phyloP scores from a whole-genome alignment of 2,888 invertebrate genomes.

The Caenorhabditis panamensis region DNA sequence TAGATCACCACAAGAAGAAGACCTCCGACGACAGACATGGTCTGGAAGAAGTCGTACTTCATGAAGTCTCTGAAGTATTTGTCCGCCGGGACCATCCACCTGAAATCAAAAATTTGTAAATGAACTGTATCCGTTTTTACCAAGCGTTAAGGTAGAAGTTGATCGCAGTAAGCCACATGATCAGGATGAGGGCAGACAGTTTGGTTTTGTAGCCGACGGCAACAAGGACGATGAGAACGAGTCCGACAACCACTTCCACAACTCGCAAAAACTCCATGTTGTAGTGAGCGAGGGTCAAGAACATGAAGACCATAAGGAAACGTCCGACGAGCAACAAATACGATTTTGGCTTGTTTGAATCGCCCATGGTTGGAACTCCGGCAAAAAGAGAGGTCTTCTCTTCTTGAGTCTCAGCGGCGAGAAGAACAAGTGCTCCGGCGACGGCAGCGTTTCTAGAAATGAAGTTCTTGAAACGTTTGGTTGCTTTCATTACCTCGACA shows the following conservation, averaged over 20 bases:
- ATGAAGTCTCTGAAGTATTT: constrained; percentile 98
- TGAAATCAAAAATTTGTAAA: no score
- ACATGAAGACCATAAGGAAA: constrained; percentile 97
- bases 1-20: constrained; percentile 97
- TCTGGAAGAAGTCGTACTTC: constrained; percentile 98
- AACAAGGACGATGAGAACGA: constrained; percentile 94
- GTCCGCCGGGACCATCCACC: constrained; percentile 93
- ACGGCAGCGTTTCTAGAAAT: constrained; percentile 91
- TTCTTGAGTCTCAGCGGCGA: constrained; percentile 89
- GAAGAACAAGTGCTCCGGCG: constrained; percentile 95
- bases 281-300: constrained; percentile 94
- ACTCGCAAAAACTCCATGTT: constrained; percentile 89
- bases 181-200: constrained; percentile 94
- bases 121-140: no score
- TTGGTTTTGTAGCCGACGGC: constrained; percentile 99
- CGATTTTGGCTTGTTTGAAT: constrained; percentile 88
- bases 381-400: constrained; percentile 88
- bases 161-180: constrained; percentile 89
- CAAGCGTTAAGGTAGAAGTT: constrained; percentile 98
- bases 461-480: not conserved
- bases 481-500: constrained; percentile 85
- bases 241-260: constrained; percentile 90
- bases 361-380: constrained; percentile 87
- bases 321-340: constrained; percentile 96
- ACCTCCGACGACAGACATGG: constrained; percentile 96